A percentile compares a stretch with the other conserved stretches of the same genome.
Evolutionary conservation across 2,888 invertebrate species (phyloP).

Genomic region (Amphipyra berbera): DNA sequence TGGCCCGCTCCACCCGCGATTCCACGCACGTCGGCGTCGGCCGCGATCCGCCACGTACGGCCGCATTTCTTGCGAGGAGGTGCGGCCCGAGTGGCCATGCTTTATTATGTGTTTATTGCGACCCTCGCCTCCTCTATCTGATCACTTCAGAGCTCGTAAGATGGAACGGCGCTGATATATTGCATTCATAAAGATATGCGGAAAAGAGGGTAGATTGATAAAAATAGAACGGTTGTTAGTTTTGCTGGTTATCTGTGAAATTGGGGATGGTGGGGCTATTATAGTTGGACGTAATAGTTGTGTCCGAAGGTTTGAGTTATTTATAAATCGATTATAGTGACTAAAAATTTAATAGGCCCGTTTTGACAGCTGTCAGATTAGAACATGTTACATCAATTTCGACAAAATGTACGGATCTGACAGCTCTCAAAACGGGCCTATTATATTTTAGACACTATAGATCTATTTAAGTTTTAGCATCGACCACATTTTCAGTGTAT

Average conservation of each 20-base stretch:
- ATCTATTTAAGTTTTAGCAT: too few relatives aligned
- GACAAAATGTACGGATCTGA: too few relatives aligned
- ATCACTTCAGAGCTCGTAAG: slow-evolving; percentile 69
- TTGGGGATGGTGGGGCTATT: slow-evolving; percentile 16
- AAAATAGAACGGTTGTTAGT: slow-evolving; percentile 51
- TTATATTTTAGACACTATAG: too few relatives aligned
- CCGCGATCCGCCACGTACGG: slow-evolving; percentile 52
- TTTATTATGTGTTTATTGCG: slow-evolving; percentile 82
- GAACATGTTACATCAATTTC: too few relatives aligned
- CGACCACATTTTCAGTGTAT: too few relatives aligned
- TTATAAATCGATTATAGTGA: neutral
- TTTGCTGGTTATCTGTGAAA: slow-evolving; percentile 30
- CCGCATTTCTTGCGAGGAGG: slow-evolving; percentile 60
- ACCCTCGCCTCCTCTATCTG: slow-evolving; percentile 72
- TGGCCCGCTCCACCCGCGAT: slow-evolving; percentile 31
- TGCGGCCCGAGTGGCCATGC: slow-evolving; percentile 57
- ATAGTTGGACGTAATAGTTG: slow-evolving; percentile 30
- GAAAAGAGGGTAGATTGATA: slow-evolving; percentile 50
- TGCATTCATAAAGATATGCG: slow-evolving; percentile 58
- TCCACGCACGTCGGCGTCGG: slow-evolving; percentile 51
- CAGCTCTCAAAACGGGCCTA: too few relatives aligned
- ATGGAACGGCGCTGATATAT: slow-evolving; percentile 63
- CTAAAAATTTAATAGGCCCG: too few relatives aligned
- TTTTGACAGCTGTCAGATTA: too few relatives aligned
- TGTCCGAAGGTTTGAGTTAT: slow-evolving; percentile 1